Evolutionary conservation across 2,888 invertebrate species (phyloP).

Genomic region (Phytoseiulus persimilis): DNA sequence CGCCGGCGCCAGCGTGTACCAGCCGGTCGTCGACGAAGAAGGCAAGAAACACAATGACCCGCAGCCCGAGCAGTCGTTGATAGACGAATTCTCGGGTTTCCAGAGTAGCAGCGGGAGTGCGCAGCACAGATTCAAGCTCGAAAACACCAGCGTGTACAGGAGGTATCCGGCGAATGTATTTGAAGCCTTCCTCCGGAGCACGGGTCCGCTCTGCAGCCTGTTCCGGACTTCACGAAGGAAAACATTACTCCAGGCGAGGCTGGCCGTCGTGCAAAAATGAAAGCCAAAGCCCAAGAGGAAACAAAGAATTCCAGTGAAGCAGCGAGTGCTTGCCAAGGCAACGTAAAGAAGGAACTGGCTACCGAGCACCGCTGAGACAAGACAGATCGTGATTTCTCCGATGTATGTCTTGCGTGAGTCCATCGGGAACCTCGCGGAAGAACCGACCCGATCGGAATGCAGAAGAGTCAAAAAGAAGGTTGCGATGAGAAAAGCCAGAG

Average conservation of each 20-base stretch:
- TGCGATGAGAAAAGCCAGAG: not conserved
- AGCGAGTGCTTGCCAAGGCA: not conserved
- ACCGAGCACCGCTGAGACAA: not conserved
- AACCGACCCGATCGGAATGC: not conserved
- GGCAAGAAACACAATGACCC: not conserved
- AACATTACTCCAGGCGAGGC: constrained; percentile 28
- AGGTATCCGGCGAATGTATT: constrained; percentile 20
- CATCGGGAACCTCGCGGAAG: not conserved
- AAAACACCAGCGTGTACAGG: not conserved
- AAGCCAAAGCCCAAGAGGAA: constrained; percentile 1
- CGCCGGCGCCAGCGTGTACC: not conserved
- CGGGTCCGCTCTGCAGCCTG: not conserved
- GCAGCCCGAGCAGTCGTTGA: not conserved
- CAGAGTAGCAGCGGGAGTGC: not conserved
- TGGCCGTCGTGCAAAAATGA: constrained; percentile 9
- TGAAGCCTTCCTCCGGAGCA: not conserved
- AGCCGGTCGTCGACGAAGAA: not conserved
- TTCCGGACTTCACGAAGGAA: not conserved
- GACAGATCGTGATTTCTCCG: constrained; percentile 11
- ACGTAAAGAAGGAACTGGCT: constrained; percentile 13
- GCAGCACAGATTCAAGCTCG: not conserved
- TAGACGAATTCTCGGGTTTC: not conserved
- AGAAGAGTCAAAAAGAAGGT: not conserved
- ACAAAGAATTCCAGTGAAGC: not conserved
- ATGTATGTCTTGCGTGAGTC: not conserved